Conservation (phyloP, 1,140 invertebrate genomes). For the Pogonus chalceus region DNA sequence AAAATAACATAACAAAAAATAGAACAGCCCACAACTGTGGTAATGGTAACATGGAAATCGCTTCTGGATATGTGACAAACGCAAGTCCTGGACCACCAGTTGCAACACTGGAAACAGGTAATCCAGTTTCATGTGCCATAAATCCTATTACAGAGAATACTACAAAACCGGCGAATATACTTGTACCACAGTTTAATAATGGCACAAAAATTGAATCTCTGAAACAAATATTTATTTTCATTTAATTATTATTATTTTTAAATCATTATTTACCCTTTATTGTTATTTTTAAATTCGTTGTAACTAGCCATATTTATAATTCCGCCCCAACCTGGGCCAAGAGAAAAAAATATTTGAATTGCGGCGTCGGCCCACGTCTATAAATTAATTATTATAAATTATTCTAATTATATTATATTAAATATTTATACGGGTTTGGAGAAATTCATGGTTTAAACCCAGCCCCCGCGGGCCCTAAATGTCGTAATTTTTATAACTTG, state of each 20-base stretch:
- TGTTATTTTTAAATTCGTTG: constrained; percentile 80
- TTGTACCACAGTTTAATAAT: constrained; percentile 75
- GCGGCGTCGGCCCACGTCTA: constrained; percentile 91
- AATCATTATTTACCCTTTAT: constrained; percentile 51
- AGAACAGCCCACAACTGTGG: constrained; percentile 81
- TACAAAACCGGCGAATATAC: constrained; percentile 86
- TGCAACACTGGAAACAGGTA: constrained; percentile 76
- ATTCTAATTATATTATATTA: not conserved
- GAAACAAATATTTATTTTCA: constrained; percentile 20
- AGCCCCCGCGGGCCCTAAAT: too few relatives aligned
- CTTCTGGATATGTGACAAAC: constrained; percentile 87
- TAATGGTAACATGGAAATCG: constrained; percentile 75
- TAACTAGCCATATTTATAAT: constrained; percentile 84
- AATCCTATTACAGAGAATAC: constrained; percentile 92
- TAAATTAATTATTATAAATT: not conserved
- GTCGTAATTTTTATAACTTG: too few relatives aligned
- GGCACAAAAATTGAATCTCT: constrained; percentile 67
- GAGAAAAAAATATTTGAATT: constrained; percentile 83
- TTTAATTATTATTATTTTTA: too few relatives aligned
- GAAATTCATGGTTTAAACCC: too few relatives aligned
- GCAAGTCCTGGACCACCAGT: constrained; percentile 82
- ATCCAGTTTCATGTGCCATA: constrained; percentile 70
- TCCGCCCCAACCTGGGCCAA: constrained; percentile 85
- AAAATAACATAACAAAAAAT: constrained; percentile 90
- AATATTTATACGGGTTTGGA: too few relatives aligned